A percentile compares a stretch with the other conserved stretches of the same genome.
These are phyloP conservation scores for Coregonus ussuriensis DNA, from an alignment of 2,797 vertebrate genomes.

Conservation along the genomic window DNA sequence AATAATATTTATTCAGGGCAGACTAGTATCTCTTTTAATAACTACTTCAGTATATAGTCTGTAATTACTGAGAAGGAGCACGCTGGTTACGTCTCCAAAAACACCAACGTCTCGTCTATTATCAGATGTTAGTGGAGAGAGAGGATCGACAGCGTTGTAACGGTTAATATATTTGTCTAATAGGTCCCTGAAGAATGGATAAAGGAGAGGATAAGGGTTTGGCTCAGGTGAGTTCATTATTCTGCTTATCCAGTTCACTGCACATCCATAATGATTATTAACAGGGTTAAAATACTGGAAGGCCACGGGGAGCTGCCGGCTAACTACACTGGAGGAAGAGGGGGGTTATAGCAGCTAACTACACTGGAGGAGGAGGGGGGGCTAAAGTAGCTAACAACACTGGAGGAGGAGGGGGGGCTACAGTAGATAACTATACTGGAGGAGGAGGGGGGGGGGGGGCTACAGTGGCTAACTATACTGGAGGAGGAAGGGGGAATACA, in stretches of 20 bases:
- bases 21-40: neutral
- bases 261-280: constrained; percentile 99
- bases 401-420: too few relatives aligned
- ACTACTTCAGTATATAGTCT: constrained; percentile 21
- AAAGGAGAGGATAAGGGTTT: constrained; percentile 80
- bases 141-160: constrained; percentile 72
- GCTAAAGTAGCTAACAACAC: too few relatives aligned
- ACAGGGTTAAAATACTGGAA: constrained; percentile 92
- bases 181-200: constrained; percentile 74
- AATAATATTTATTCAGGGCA: neutral
- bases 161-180: constrained; percentile 78
- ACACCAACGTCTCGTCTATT: constrained; percentile 33
- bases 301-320: constrained; percentile 92
- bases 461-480: too few relatives aligned
- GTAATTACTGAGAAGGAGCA: constrained; percentile 41
- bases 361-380: too few relatives aligned
- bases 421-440: too few relatives aligned
- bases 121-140: constrained; percentile 68
- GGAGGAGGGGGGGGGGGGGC: too few relatives aligned
- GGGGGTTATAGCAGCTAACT: too few relatives aligned
- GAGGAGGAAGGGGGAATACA: too few relatives aligned
- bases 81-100: constrained; percentile 21
- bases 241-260: constrained; percentile 93
- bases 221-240: constrained; percentile 99
- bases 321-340: constrained; percentile 53